Evolutionary conservation across 2,888 invertebrate genomes (phyloP).

Genomic region (Amitus sp.): DNA sequence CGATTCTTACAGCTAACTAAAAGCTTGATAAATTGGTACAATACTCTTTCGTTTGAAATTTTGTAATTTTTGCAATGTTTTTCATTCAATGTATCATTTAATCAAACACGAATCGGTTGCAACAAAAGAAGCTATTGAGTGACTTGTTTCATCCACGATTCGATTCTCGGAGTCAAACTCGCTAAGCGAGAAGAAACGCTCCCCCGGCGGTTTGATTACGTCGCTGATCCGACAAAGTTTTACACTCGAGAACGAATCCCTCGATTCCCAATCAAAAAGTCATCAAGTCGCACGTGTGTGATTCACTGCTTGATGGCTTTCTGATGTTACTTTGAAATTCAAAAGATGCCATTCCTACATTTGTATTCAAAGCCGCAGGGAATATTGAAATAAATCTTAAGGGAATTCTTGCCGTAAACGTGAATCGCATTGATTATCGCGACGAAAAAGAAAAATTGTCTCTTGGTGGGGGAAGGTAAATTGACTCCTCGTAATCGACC

Average conservation of each 20-base stretch:
- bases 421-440: not conserved
- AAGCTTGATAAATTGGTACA: too few relatives aligned
- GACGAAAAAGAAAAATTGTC: too few relatives aligned
- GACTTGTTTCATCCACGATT: too few relatives aligned
- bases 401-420: not conserved
- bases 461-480: too few relatives aligned
- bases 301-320: conserved; percentile 44
- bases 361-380: not conserved
- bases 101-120: too few relatives aligned
- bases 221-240: conserved; percentile 4
- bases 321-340: conserved; percentile 45
- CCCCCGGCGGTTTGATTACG: not conserved
- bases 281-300: conserved; percentile 28
- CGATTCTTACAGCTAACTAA: too few relatives aligned
- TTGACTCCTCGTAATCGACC: too few relatives aligned
- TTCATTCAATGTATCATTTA: too few relatives aligned
- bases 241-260: not conserved
- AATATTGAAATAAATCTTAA: not conserved
- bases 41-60: too few relatives aligned
- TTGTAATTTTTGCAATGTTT: too few relatives aligned
- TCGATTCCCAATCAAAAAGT: conserved; percentile 16
- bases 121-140: too few relatives aligned
- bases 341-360: conserved; percentile 7
- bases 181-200: not conserved
- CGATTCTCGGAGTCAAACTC: not conserved